These are phyloP conservation scores for Hirtodrosophila cameraria DNA, from an alignment of 2,888 invertebrate species.

Conservation along the genomic window DNA sequence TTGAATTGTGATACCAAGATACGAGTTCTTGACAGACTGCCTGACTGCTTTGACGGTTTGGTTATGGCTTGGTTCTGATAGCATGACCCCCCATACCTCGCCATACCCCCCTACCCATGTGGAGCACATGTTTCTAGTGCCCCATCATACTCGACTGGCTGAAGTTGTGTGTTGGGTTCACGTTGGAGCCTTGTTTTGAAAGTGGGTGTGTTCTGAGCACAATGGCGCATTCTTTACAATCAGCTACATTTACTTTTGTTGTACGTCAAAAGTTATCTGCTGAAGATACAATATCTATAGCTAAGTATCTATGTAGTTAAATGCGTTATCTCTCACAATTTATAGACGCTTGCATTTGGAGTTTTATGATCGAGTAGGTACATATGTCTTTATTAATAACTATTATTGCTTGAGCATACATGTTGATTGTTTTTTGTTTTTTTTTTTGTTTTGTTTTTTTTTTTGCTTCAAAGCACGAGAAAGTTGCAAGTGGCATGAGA, in stretches of 20 bases:
- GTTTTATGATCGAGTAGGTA: constrained; percentile 63
- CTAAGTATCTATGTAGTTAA: constrained; percentile 22
- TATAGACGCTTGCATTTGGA: constrained; percentile 65
- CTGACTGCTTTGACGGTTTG: constrained; percentile 21
- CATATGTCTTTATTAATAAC: constrained; percentile 75
- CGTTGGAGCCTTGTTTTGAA: constrained; percentile 52
- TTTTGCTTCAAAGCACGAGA: constrained; percentile 9
- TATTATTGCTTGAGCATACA: constrained; percentile 58
- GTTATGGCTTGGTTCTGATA: constrained; percentile 3
- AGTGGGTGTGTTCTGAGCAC: constrained; percentile 67
- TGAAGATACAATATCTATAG: constrained; percentile 43
- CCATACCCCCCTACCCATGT: constrained; percentile 17
- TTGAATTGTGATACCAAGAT: constrained; percentile 76
- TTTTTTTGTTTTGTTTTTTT: constrained; percentile 5
- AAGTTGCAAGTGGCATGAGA: constrained; percentile 46
- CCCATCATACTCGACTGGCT: constrained; percentile 16
- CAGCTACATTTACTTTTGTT: constrained; percentile 44
- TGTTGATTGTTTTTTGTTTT: constrained; percentile 36
- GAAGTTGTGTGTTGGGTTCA: background rate
- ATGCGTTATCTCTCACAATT: constrained; percentile 52
- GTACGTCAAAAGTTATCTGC: constrained; percentile 49
- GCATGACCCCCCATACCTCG: background rate
- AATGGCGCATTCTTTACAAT: constrained; percentile 60
- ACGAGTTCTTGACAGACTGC: constrained; percentile 46
- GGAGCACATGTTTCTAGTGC: constrained; percentile 25